Base-by-base conservation (phyloP, 2,113 vertebrate species). In the Hyaena hyaena region DNA sequence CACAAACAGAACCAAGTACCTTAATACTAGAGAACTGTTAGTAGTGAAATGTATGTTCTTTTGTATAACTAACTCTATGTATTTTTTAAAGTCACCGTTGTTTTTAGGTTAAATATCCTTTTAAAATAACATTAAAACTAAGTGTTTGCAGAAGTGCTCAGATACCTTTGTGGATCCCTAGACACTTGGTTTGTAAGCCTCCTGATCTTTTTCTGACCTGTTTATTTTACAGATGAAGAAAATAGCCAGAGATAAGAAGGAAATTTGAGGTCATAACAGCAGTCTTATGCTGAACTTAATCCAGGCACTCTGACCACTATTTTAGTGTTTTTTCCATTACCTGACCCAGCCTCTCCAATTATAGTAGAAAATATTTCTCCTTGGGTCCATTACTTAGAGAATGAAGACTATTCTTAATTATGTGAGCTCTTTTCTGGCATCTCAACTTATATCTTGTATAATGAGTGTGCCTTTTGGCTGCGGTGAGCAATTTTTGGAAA, bases 401-500 rank as follows among this genome's bases (percentile, higher is more conserved):
- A 88, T 76, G 31, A 90, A 90, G 76, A 88, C 24, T 50, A 26
- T 71, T 48, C 81, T 90, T 77, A 86, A 61, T 87, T 97, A 84
- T 71, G 35, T 93, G 84, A 97, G 45, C 7, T 63, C 23, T 66
- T 88, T 92, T 90, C 45, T 96, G 93, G 95, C 86, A 76, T 92
- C 66, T 90, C 53, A 90, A 61, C 19, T 86, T 92, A 90, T 43
- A 53, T 77, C 26, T 95, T 86, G 24, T 93, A 79, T 83, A 95
- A 55, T 92, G 90, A 90, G 61, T 92, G 11, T 58, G 23, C 66
- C 65, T 93, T 93, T 97, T 93, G 87, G 69, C 86, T 90, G 9
- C 16, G 31, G 63, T 93, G 84, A 95, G 45, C 63, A 81, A 33
- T 92, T 86, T 97, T 95, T 92, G 82, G 89, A 96, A 96, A 97